These are phyloP conservation scores for Aselliscus stoliczkanus DNA, from an alignment of 2,797 vertebrate species.

Conservation along the genomic window DNA sequence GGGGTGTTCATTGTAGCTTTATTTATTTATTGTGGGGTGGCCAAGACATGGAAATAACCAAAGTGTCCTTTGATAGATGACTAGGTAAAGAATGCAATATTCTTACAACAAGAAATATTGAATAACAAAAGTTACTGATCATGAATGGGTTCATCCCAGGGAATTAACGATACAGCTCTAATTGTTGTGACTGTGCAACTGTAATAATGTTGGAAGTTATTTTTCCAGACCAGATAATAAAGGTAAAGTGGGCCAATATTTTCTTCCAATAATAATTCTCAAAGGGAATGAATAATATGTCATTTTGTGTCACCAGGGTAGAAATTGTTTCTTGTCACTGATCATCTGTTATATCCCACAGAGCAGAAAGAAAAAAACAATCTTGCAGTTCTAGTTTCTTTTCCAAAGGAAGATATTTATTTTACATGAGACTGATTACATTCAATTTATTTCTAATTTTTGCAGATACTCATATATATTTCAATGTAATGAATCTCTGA, in stretches of 20 bases:
- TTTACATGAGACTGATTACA: slow-evolving; percentile 16
- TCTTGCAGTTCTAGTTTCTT: neutral
- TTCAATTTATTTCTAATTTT: slow-evolving; percentile 4
- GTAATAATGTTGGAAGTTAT: neutral
- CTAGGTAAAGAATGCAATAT: neutral
- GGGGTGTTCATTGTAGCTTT: too few species aligned
- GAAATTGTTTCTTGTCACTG: neutral
- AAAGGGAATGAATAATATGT: neutral
- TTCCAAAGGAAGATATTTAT: neutral
- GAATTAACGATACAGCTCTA: neutral
- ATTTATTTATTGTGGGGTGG: too few species aligned
- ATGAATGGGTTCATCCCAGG: neutral
- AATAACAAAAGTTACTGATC: neutral
- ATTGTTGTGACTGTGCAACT: neutral
- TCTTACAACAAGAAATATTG: neutral
- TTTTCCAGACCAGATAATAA: slow-evolving; percentile 19
- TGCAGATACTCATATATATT: neutral
- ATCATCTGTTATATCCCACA: neutral
- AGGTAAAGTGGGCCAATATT: neutral
- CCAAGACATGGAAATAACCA: too few species aligned
- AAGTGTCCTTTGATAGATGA: too few species aligned
- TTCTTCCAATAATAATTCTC: neutral
- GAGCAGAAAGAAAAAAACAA: neutral
- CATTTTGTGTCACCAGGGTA: neutral
- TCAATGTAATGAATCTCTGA: neutral